Evolutionary conservation across 2,113 vertebrate species (phyloP).

Genomic region (Haemorhous mexicanus): DNA sequence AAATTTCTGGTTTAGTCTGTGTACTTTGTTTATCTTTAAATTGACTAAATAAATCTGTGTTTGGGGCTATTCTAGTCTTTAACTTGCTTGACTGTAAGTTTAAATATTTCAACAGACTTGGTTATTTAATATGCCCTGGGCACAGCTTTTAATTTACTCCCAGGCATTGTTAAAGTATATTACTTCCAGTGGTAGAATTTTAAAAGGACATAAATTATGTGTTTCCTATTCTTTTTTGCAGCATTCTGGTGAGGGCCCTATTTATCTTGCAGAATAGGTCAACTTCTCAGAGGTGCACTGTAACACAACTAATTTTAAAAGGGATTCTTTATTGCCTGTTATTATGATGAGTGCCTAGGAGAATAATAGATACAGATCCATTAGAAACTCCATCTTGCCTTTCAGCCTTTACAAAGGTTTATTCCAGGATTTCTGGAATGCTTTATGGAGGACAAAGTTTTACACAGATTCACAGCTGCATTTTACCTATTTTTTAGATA

Average conservation of each 20-base stretch:
- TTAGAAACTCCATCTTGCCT: constrained; percentile 32
- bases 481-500: background rate
- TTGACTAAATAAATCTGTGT: background rate
- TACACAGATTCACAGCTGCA: background rate
- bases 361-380: constrained; percentile 37
- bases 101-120: background rate
- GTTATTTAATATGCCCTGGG: constrained; percentile 25
- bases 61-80: background rate
- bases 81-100: background rate
- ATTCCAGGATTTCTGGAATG: background rate
- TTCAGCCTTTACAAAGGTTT: constrained; percentile 27
- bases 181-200: constrained; percentile 31
- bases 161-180: constrained; percentile 27
- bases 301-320: constrained; percentile 40
- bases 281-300: constrained; percentile 9
- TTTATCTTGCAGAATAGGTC: constrained; percentile 45
- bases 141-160: constrained; percentile 36
- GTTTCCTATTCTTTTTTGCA: background rate
- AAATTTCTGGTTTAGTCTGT: background rate
- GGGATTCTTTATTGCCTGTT: constrained; percentile 52
- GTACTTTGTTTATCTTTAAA: constrained; percentile 3
- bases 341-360: constrained; percentile 34
- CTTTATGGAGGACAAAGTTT: constrained; percentile 19
- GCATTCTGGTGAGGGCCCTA: constrained; percentile 11
- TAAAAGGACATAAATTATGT: constrained; percentile 30